Conservation (phyloP, 2,888 invertebrate genomes). For the Acleris emargana region DNA sequence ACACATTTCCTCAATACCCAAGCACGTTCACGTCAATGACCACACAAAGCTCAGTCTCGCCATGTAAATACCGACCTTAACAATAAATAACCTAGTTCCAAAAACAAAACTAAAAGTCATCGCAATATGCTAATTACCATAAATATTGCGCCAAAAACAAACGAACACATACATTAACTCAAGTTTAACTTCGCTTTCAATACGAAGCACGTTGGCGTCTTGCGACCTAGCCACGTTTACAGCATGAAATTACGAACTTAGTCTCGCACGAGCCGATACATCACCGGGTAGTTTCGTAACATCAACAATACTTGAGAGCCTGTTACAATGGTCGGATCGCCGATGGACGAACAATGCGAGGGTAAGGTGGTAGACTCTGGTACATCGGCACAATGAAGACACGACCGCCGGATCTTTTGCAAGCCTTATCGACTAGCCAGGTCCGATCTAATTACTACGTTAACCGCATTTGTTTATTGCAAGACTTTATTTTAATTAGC, state of each 20-base stretch:
- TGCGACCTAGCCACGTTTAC: slow-evolving; percentile 19
- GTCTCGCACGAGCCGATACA: slow-evolving; percentile 47
- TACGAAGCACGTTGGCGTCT: slow-evolving; percentile 31
- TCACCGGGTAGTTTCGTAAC: slow-evolving; percentile 46
- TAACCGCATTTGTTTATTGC: slow-evolving; percentile 38
- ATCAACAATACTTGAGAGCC: slow-evolving; percentile 41
- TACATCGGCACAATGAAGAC: slow-evolving; percentile 25
- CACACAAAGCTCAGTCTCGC: slow-evolving; percentile 5
- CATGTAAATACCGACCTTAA: slow-evolving; percentile 26
- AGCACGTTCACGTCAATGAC: slow-evolving; percentile 17
- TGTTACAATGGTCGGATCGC: slow-evolving; percentile 43
- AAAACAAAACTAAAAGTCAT: slow-evolving; percentile 50
- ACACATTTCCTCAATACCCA: slow-evolving; percentile 12
- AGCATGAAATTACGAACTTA: slow-evolving; percentile 39
- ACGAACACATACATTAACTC: slow-evolving; percentile 26
- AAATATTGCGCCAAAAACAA: slow-evolving; percentile 53
- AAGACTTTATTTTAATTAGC: slow-evolving; percentile 9
- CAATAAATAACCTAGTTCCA: slow-evolving; percentile 39
- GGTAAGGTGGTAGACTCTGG: slow-evolving; percentile 1
- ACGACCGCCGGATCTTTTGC: slow-evolving; percentile 68
- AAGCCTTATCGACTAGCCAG: slow-evolving; percentile 53
- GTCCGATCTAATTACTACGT: slow-evolving; percentile 54
- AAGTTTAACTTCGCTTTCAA: slow-evolving; percentile 23
- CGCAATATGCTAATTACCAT: slow-evolving; percentile 57
- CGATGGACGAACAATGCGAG: slow-evolving; percentile 51